Conservation (phyloP, 2,797 vertebrate species). For the Rhinella marina region DNA sequence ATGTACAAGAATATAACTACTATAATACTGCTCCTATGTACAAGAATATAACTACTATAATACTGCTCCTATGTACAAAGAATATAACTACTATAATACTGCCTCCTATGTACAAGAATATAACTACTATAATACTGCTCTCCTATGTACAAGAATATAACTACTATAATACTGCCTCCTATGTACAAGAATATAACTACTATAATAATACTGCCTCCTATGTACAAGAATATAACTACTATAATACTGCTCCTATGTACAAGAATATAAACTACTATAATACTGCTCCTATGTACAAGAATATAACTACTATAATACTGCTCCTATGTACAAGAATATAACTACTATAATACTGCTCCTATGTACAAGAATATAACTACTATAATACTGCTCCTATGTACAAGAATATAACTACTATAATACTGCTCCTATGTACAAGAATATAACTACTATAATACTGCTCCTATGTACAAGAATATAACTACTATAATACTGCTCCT, state of each 20-base stretch:
- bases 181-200: not conserved
- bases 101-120: too few relatives aligned
- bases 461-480: slow-evolving; percentile 2
- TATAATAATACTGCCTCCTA: slow-evolving; percentile 3
- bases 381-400: not conserved
- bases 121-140: not conserved
- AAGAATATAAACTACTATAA: not conserved
- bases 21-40: not conserved
- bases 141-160: not conserved
- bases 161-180: not conserved
- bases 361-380: not conserved
- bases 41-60: not conserved
- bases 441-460: slow-evolving; percentile 6
- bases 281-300: not conserved
- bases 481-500: slow-evolving; percentile 2
- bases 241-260: not conserved
- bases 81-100: not conserved
- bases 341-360: not conserved
- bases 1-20: not conserved
- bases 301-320: too few relatives aligned
- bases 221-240: not conserved
- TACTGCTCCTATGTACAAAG: not conserved
- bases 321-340: not conserved
- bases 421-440: not conserved
- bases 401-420: not conserved